Evolutionary conservation across 2,113 vertebrate genomes (phyloP), one percentile per base, ranked within the genome.

Genomic region (Ictalurus punctatus): DNA sequence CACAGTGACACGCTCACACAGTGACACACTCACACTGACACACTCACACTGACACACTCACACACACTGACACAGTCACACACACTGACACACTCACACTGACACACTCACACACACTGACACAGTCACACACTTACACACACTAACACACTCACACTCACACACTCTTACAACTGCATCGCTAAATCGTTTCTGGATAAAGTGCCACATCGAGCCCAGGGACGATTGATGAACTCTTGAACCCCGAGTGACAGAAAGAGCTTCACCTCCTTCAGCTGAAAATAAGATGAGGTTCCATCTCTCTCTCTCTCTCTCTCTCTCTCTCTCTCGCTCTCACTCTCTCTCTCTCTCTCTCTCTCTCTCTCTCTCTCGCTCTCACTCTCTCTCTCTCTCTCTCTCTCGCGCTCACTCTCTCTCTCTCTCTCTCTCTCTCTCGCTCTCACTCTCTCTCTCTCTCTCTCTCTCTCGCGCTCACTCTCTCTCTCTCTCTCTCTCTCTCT

Each of bases 191-290:
- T 58, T 34, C 52, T 58, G 54, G 79, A 58, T 34, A 59, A 58
- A 59, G 30, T 82, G 80, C 80, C 59, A 16, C 79, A 81, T 21
- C 0, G 52, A 58, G 16, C 79, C 34, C 17, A 23, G 56, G 56
- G 54, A 82, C 80, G 17, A 82, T 59, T 82, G 80, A 59, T 82
- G 80, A 82, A 37, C 54, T 82, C 56, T 37, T 30, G 9, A 82
- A 82, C 80, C 30, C 30, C 16, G 0, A 59, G 17, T 37, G 80
- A 82, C 80, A 82, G 52, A 21, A 82, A 59, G n/a, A 30, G n/a
- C 52, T 81, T 81, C 27, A 30, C 48, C 48, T 56, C 27, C 78
- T n/a, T 56, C 79, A 81, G 27, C 52, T 56, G 52, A 81, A 81
- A 81, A 56, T 56, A 58, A 81, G 27, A 76, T 9, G 34, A 9